Evolutionary conservation across 2,888 invertebrate species (phyloP), one percentile per base, ranked within the genome.

Genomic region (Athetis lepigone): DNA sequence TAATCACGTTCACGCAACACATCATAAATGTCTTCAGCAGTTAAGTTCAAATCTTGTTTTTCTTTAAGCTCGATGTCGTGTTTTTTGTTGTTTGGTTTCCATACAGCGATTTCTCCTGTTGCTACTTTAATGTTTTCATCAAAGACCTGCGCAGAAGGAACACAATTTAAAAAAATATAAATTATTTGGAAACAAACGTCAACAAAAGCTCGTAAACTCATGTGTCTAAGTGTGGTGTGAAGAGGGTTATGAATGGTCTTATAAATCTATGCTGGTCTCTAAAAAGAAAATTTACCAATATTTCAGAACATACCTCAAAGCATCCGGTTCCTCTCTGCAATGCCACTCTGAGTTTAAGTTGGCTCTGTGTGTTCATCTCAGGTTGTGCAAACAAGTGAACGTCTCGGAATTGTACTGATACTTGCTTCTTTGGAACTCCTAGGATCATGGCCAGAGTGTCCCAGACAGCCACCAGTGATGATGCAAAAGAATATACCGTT

Each of bases 401-500:
- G 91, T 85, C 97, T 88, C 66, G 97, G 68, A 91, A 98, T 13
- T 96, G 95, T 1, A 98, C 97, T 0, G 97, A 95, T 25, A 97
- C 85, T 70, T 97, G 95, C 67, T 96, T 96, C 77, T 93, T 96
- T 3, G 95, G 84, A 25, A 94, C 91, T 1, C 95, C 96, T 18
- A 83, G 25, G 83, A 96, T 92, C 85, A 96, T 93, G 0, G 96
- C 96, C 8, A 97, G 83, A 0, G 97, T 96, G 80, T 97, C 96
- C 97, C 97, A 98, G 2, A 96, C 96, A 4, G 96, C 90, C 21
- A 95, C 89, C 77, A 98, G 89, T 69, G 97, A 96, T 27, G 96
- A 97, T 1, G 98, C 97, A 16, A 97, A 98, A 0, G 98, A 98
- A 74, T 97, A 96, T 11, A 97, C 83, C 43, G 95, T 96, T 70